A percentile compares a stretch with the other conserved stretches of the same genome.
Conservation (phyloP, 2,797 vertebrate species). For the Leptodactylus fallax region DNA sequence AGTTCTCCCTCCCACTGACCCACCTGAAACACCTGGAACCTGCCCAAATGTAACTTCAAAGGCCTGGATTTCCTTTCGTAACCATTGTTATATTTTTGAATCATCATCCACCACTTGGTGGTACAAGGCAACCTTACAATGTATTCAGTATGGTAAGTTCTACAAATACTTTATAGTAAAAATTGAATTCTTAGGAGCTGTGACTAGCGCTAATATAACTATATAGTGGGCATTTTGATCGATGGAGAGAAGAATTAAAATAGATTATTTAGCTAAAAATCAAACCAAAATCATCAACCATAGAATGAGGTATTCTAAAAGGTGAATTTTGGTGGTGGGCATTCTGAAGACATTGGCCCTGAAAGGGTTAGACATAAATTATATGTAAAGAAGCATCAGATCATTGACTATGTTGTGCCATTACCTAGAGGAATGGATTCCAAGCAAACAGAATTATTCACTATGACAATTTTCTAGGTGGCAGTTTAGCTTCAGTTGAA, state of each 20-base stretch:
- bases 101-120: slow-evolving; percentile 76
- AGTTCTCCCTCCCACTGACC: slow-evolving; percentile 67
- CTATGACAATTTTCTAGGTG: neutral
- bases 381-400: neutral
- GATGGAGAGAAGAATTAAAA: no score
- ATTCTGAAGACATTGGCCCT: no score
- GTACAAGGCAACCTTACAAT: slow-evolving; percentile 88
- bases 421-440: neutral
- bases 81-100: slow-evolving; percentile 87
- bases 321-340: no score
- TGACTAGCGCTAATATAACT: no score
- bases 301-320: no score
- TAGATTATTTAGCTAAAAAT: no score
- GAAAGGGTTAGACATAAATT: neutral
- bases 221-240: no score
- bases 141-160: slow-evolving; percentile 83
- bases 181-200: neutral
- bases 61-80: slow-evolving; percentile 90
- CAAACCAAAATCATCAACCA: no score
- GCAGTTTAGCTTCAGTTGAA: neutral
- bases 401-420: neutral
- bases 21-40: slow-evolving; percentile 87
- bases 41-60: slow-evolving; percentile 83
- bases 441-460: neutral
- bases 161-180: neutral